Evolutionary conservation across 2,113 vertebrate genomes (phyloP), one percentile per base, ranked within the genome.

Genomic region (Epinephelus moara): DNA sequence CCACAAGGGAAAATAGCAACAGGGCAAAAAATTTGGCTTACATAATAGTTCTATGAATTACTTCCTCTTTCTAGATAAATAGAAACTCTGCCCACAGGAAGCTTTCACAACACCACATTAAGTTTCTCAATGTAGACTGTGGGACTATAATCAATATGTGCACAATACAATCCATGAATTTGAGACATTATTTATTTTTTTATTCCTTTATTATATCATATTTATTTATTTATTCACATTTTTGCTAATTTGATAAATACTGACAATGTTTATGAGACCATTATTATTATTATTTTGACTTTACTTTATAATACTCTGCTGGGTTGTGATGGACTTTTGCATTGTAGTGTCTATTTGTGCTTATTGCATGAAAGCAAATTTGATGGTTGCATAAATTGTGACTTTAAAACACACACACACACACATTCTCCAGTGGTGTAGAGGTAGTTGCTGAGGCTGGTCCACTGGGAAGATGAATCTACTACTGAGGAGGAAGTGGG

Each of bases 41-140:
- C 76, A 55, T 84, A 78, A 86, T 47, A 66, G 12, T 66, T 78
- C 49, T 37, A 82, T 77, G 88, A 89, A 89, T 72, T n/a, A 85
- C 89, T 94, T 94, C 92, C 91, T 89, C 82, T 92, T 93, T 93
- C 89, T 78, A 25, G 53, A 78, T 88, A 90, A 90, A 85, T 59
- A 73, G 70, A 83, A 83, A 80, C 82, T 45, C 27, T 52, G 21
- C 27, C 68, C 57, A 67, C 82, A 82, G 62, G 76, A 84, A 75
- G 6, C 27, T 88, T 89, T 87, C 82, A 66, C 47, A 82, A 88
- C 67, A 33, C 18, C 23, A 69, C 4, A 69, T 6, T 21, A 19
- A 4, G 8, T 68, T 70, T 67, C 60, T 33, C 23, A 18, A 55
- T 12, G 9, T 14, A 37, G n/a, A 64, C 19, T 52, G 12, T 59